Base-by-base conservation (phyloP, 2,888 invertebrate genomes). In the Polymixis flavicincta region DNA sequence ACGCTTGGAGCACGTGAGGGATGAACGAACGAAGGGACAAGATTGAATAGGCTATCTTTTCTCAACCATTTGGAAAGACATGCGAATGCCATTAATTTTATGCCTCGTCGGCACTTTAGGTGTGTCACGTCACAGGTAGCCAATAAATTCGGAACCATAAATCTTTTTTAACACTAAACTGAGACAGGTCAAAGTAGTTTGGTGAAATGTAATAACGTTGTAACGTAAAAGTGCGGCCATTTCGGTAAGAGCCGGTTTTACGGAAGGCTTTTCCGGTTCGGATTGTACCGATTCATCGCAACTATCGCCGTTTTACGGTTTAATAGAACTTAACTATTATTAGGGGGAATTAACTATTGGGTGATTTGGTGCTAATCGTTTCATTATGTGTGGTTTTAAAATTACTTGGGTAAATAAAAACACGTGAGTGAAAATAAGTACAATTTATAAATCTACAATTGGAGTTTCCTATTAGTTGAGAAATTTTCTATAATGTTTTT, bases 11-110 rank as follows among this genome's bases (percentile, higher is more conserved):
- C 74, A 86, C 75, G 84, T 82, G 82, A 84, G 72, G 84, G 73
- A 80, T 72, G 65, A 78, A 71, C 68, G 65, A 55, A 68, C 55
- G 77, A 65, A 77, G 74, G 74, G 75, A 78, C 79, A 85, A 87
- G 85, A 82, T 88, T 85, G 83, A 85, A 72, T 78, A 82, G 83
- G 78, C 80, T 77, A 82, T 82, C 74, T 78, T 77, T 85, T 79
- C 83, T 82, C 70, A 88, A 83, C 91, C 89, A 90, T 91, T 92
- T 87, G 81, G 48, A 81, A 89, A 90, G 92, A 93, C 93, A 93
- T 89, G 92, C 87, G 91, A 93, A 92, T 84, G 85, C 93, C 91
- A 93, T 94, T 93, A 92, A 90, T 92, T 93, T 93, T 93, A 93
- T 93, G 91, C 91, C 89, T 89, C 90, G 86, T 90, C 88, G 85